Evolutionary conservation across 2,113 vertebrate genomes (phyloP), one percentile per base, ranked within the genome.

Genomic region (Sinocyclocheilus rhinocerous): DNA sequence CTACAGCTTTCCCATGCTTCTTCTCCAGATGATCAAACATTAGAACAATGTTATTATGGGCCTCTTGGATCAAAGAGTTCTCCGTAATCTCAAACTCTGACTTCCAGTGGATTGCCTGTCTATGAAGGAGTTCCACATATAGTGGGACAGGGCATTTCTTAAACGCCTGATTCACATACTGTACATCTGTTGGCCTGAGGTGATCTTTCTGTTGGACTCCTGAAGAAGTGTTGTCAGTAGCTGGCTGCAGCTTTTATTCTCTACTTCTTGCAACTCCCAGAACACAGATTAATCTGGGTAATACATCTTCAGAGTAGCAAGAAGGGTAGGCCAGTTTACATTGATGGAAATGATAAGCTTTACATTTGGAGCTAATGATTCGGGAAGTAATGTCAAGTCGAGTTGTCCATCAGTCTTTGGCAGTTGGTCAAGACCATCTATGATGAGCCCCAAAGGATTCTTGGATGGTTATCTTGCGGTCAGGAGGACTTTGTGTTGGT

Each of bases 111-210:
- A 80, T 77, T 39, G 91, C 81, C 75, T 91, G 83, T 70, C 84
- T 90, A 9, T 92, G 93, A 91, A 95, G 84, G 89, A 96, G 87
- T 48, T 91, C 93, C 89, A 95, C 75, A 87, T 94, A 95, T 81
- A 96, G 90, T 1, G 92, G 81, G 15, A 95, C 90, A 76, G 90
- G 6, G 36, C 94, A 95, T 69, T 91, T 90, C 69, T 83, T 90
- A 63, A 96, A 88, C 7, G 94, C 95, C 87, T 90, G 87, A 89
- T 95, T 96, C 22, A 95, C 92, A 87, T 95, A n/a, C n/a, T n/a
- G n/a, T n/a, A 91, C 15, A 89, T 87, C 88, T 96, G 95, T 79
- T 96, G 96, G 52, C 96, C 96, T 1, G 96, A 96, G 0, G 95
- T 96, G 65, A 96, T 93, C 84, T 80, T 95, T 90, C 95, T 93